phyloP scores from a whole-genome alignment of 2,797 vertebrate species.

The Stomatorhinus walkeri region DNA sequence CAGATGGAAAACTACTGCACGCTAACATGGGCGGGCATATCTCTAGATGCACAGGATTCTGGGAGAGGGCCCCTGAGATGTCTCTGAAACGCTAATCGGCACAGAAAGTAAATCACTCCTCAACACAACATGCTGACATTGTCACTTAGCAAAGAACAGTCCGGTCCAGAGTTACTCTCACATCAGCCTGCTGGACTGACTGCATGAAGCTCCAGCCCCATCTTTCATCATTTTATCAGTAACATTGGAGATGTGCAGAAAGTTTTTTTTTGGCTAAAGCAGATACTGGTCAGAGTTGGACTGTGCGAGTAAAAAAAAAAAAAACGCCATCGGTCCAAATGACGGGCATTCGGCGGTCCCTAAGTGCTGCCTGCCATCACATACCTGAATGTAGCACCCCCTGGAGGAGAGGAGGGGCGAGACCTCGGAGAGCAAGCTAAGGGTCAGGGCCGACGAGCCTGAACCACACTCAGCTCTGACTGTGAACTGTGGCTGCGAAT shows the following conservation, averaged over 20 bases:
- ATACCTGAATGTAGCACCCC: slow-evolving; percentile 52
- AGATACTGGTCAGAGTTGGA: background rate
- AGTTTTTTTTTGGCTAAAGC: background rate
- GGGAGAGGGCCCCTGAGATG: slow-evolving; percentile 44
- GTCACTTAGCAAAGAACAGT: background rate
- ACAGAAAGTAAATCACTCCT: background rate
- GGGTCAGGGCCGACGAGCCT: slow-evolving; percentile 35
- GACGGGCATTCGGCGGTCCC: slow-evolving; percentile 43
- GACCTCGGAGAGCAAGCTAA: slow-evolving; percentile 34
- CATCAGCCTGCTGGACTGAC: background rate
- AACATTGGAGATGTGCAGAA: background rate
- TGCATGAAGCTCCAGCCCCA: background rate
- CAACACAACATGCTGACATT: background rate
- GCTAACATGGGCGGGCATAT: background rate
- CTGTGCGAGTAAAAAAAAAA: slow-evolving; percentile 23
- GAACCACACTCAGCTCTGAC: slow-evolving; percentile 51
- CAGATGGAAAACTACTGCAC: slow-evolving; percentile 6
- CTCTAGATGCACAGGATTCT: slow-evolving; percentile 45
- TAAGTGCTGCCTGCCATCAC: slow-evolving; percentile 48
- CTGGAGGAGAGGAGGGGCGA: slow-evolving; percentile 54
- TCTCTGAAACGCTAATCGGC: background rate
- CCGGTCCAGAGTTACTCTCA: background rate
- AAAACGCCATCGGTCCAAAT: slow-evolving; percentile 55
- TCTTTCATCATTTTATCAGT: background rate
- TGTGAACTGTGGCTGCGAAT: slow-evolving; percentile 46